Base-by-base conservation (phyloP, 2,797 vertebrate genomes). In the Characodon lateralis region DNA sequence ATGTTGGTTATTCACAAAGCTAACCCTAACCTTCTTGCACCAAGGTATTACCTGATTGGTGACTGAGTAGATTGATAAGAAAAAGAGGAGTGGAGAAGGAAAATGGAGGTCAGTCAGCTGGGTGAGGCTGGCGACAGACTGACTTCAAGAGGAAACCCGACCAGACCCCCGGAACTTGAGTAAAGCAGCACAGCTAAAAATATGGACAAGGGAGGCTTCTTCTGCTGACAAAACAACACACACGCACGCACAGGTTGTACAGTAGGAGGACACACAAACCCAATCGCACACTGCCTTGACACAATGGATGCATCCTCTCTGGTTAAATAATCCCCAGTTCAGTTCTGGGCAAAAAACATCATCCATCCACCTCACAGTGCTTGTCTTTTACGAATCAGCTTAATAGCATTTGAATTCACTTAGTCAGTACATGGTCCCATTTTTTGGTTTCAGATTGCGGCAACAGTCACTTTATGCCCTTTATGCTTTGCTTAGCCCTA, bases 61-160 rank as follows among this genome's bases (percentile, higher is more conserved):
- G 13, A 43, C 16, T 69, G 24, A 22, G 48, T 66, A 65, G 50
- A 28, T 6, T 70, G 26, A 1, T 18, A 66, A 39, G 24, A 74
- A 59, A 58, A 28, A 10, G 39, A 74, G 28, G 48, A 43, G 63
- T 74, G 20, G 24, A 69, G 48, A 56, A 63, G 77, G 83, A 85
- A 85, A 74, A 55, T 22, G 80, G 83, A 77, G 76, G 76, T 72
- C 43, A 55, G 82, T 75, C 43, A 66, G 79, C 85, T 74, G 78
- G 74, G 85, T 77, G 83, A 74, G 81, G 79, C 46, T 92, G 94
- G 95, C 94, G 94, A 93, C 95, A 95, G 94, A 80, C 93, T 94
- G 94, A 91, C 93, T 93, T 93, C 75, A 48, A 73, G 88, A 91
- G 91, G 95, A 95, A 95, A 96, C 92, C 90, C 71, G 93, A 96